Conservation (phyloP, 92 coral and sea anemone species). For the Ricordea florida region DNA sequence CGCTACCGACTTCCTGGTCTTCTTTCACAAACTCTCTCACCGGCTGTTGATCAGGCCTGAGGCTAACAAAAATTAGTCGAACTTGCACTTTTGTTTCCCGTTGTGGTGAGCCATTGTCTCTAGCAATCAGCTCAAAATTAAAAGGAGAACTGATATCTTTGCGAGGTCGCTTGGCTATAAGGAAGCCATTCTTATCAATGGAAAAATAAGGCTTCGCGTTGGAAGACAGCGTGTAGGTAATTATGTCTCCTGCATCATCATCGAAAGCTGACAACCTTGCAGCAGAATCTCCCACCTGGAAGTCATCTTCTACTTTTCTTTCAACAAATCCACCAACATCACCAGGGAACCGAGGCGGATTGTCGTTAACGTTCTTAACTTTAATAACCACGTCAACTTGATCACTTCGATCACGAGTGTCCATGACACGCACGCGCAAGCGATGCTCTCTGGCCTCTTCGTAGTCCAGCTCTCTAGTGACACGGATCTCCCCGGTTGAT, state of each 20-base stretch:
- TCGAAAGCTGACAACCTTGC: conserved; percentile 81
- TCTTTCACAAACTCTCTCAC: conserved; percentile 84
- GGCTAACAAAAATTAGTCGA: conserved; percentile 71
- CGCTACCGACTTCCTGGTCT: conserved; percentile 63
- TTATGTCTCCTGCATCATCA: conserved; percentile 60
- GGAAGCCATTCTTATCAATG: conserved; percentile 63
- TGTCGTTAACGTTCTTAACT: conserved; percentile 85
- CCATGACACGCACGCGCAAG: conserved; percentile 75
- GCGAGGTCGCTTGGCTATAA: conserved; percentile 69
- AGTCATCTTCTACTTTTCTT: conserved; percentile 79
- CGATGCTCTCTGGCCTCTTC: conserved; percentile 63
- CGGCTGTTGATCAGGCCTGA: conserved; percentile 91
- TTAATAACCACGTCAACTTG: conserved; percentile 74
- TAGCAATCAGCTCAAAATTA: conserved; percentile 53
- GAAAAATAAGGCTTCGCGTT: conserved; percentile 48
- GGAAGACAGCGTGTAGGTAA: conserved; percentile 53
- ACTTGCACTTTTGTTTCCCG: conserved; percentile 53
- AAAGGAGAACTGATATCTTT: conserved; percentile 56
- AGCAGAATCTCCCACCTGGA: conserved; percentile 66
- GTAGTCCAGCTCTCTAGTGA: conserved; percentile 80
- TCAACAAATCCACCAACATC: conserved; percentile 67
- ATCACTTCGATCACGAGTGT: conserved; percentile 82
- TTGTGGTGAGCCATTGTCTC: conserved; percentile 69
- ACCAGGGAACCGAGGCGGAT: conserved; percentile 78
- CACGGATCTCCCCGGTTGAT: conserved; percentile 69